Evolutionary conservation across 37 sponge, comb jelly and placozoan genomes (phyloP).

Genomic region (Lycopodina hypogea): DNA sequence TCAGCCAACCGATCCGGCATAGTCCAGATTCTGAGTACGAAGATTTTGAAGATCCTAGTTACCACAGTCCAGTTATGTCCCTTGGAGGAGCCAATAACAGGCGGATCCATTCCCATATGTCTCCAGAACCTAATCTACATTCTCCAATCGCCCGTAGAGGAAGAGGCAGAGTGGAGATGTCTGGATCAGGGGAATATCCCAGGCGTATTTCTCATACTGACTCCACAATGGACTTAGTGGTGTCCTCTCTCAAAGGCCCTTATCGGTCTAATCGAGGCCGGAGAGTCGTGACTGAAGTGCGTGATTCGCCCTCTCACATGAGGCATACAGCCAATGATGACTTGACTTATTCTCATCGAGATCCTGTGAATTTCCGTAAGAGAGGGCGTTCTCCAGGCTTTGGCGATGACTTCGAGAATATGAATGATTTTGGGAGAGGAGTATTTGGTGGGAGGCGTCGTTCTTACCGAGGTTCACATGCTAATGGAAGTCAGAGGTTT

Average conservation of each 20-base stretch:
- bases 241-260: background rate
- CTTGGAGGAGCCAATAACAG: background rate
- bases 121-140: constrained; percentile 3
- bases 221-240: background rate
- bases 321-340: background rate
- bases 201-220: background rate
- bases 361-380: constrained; percentile 4
- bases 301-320: background rate
- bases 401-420: background rate
- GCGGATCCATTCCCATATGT: constrained; percentile 9
- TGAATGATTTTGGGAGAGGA: background rate
- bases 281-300: constrained; percentile 13
- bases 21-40: constrained; percentile 18
- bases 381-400: constrained; percentile 13
- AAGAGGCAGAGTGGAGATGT: background rate
- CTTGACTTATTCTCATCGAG: background rate
- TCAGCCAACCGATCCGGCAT: constrained; percentile 9
- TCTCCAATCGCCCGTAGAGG: background rate
- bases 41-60: constrained; percentile 19
- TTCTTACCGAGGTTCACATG: background rate
- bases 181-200: background rate
- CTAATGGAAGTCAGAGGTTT: background rate
- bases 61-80: background rate
- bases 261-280: background rate
- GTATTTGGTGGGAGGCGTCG: background rate